These are phyloP conservation scores for Austrofundulus limnaeus DNA, from an alignment of 2,113 vertebrate genomes.

Conservation along the genomic window DNA sequence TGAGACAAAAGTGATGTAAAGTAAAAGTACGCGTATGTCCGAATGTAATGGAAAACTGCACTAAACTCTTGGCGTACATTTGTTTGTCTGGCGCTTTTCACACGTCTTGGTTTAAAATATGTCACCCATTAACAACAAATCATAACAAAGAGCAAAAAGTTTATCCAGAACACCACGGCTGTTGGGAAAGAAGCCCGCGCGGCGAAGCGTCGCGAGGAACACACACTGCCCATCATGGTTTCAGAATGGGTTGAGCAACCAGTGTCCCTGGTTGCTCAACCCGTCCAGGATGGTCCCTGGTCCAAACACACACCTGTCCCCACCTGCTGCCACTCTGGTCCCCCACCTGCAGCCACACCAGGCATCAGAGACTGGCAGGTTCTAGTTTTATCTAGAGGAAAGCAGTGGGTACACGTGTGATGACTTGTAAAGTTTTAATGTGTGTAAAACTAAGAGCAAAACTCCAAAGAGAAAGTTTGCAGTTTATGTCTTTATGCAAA, in stretches of 20 bases:
- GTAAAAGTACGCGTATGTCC: too few species aligned
- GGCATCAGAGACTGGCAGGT: too few species aligned
- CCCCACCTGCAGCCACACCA: background rate
- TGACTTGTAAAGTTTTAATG: too few species aligned
- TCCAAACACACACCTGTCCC: background rate
- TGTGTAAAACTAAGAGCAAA: too few species aligned
- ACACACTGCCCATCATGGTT: conserved; percentile 41
- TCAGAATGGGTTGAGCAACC: conserved; percentile 60
- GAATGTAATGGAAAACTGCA: too few species aligned
- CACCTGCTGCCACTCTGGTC: background rate
- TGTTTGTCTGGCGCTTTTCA: conserved; percentile 44
- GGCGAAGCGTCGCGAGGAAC: conserved; percentile 57
- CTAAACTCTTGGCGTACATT: background rate
- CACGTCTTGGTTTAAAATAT: conserved; percentile 59
- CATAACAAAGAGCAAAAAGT: conserved; percentile 72
- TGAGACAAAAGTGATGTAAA: background rate
- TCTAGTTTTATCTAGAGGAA: too few species aligned
- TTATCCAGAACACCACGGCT: conserved; percentile 61
- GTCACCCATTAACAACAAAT: conserved; percentile 82
- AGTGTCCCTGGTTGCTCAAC: too few species aligned
- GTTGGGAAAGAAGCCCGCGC: conserved; percentile 71
- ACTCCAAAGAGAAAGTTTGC: too few species aligned
- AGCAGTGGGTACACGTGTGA: too few species aligned
- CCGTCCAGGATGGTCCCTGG: too few species aligned
- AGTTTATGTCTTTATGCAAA: too few species aligned